phyloP scores from a whole-genome alignment of 2,113 vertebrate genomes.

The Bubo bubo region DNA sequence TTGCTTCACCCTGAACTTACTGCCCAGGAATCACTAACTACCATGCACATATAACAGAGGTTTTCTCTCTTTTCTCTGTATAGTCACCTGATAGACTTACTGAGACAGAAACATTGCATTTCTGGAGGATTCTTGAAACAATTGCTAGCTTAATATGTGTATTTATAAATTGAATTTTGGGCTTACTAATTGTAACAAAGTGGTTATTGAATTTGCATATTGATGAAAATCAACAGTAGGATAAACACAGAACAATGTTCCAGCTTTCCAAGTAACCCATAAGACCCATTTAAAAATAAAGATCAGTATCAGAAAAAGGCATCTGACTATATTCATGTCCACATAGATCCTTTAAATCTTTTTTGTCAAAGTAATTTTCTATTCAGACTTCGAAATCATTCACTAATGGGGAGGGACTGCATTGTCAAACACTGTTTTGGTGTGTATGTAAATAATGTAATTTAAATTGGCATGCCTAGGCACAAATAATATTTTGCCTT shows the following conservation, averaged over 20 bases:
- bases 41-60: background rate
- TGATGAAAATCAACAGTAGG: background rate
- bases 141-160: background rate
- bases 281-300: background rate
- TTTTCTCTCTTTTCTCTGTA: background rate
- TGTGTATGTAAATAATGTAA: background rate
- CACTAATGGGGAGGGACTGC: accelerated
- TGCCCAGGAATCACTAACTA: background rate
- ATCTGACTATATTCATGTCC: background rate
- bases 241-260: background rate
- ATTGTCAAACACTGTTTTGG: background rate
- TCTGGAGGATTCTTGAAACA: background rate
- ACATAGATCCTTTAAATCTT: background rate
- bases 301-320: background rate
- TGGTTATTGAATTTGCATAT: background rate
- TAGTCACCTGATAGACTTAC: background rate
- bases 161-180: background rate
- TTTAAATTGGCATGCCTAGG: background rate
- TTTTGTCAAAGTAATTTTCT: background rate
- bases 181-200: background rate
- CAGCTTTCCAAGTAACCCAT: background rate
- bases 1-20: background rate
- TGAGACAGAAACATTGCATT: background rate
- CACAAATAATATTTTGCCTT: background rate
- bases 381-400: background rate